Conservation (phyloP, 2,113 vertebrate genomes). For the Sisor rabdophorus region DNA sequence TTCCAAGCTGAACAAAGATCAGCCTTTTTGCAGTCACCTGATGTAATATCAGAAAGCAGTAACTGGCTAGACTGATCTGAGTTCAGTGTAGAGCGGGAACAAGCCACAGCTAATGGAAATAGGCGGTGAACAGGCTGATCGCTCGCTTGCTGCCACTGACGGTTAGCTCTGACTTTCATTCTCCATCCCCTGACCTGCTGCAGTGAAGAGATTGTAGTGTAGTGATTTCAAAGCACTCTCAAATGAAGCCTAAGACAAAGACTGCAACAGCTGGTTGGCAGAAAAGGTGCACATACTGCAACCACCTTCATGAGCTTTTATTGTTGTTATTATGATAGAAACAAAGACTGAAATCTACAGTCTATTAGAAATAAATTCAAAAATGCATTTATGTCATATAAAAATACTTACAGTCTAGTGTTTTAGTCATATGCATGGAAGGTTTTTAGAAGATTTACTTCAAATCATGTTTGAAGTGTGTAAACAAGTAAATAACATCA, state of each 20-base stretch:
- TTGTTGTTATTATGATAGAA: background rate
- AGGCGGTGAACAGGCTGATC: constrained; percentile 21
- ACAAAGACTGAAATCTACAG: background rate
- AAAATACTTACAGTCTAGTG: background rate
- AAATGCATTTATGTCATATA: no score
- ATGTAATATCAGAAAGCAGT: background rate
- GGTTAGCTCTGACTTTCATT: constrained; percentile 23
- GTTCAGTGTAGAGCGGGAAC: background rate
- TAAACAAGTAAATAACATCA: no score
- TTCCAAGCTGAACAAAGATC: constrained; percentile 36
- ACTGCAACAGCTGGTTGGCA: background rate
- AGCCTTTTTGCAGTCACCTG: constrained; percentile 18
- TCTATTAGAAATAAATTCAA: background rate
- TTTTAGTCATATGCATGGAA: background rate
- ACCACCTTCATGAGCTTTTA: background rate
- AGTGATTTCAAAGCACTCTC: background rate
- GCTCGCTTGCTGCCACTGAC: constrained; percentile 19
- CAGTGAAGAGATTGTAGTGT: background rate
- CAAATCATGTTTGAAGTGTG: background rate
- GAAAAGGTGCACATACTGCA: background rate
- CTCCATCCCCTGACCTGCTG: background rate
- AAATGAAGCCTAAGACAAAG: background rate
- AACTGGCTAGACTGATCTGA: constrained; percentile 20
- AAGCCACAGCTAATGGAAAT: constrained; percentile 8
- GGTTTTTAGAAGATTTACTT: background rate